A percentile compares a stretch with the other conserved stretches of the same genome.
Conservation (phyloP, 92 coral and sea anemone genomes). For the Parazoanthus darwini region DNA sequence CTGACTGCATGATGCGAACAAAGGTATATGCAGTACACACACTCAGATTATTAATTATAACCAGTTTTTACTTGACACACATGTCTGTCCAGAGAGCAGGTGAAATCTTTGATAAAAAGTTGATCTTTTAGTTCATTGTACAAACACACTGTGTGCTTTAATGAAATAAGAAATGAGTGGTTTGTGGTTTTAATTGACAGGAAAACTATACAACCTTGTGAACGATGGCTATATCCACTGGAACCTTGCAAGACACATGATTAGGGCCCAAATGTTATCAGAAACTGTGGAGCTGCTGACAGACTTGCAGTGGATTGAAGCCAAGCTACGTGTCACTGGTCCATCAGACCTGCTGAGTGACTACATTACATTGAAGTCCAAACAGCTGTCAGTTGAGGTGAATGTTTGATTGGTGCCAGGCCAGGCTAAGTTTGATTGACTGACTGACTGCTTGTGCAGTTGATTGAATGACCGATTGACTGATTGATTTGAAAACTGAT, state of each 20-base stretch:
- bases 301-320: slow-evolving; percentile 78
- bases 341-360: slow-evolving; percentile 90
- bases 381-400: slow-evolving; percentile 44
- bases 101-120: too few species aligned
- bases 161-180: background rate
- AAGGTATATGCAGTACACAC: too few species aligned
- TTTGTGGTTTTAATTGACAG: slow-evolving; percentile 38
- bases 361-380: slow-evolving; percentile 60
- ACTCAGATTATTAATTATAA: too few species aligned
- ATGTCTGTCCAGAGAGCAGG: too few species aligned
- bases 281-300: slow-evolving; percentile 73
- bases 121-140: too few species aligned
- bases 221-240: slow-evolving; percentile 93
- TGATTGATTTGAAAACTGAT: background rate
- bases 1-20: too few species aligned
- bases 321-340: slow-evolving; percentile 80
- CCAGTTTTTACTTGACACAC: too few species aligned
- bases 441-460: background rate
- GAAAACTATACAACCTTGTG: slow-evolving; percentile 62
- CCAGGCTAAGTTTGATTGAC: background rate
- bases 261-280: slow-evolving; percentile 64
- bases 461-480: too few species aligned
- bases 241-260: slow-evolving; percentile 90
- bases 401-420: background rate
- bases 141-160: background rate